These are phyloP conservation scores for Mormyrus hasselquistii DNA, from an alignment of 2,797 vertebrate species.

Conservation along the genomic window DNA sequence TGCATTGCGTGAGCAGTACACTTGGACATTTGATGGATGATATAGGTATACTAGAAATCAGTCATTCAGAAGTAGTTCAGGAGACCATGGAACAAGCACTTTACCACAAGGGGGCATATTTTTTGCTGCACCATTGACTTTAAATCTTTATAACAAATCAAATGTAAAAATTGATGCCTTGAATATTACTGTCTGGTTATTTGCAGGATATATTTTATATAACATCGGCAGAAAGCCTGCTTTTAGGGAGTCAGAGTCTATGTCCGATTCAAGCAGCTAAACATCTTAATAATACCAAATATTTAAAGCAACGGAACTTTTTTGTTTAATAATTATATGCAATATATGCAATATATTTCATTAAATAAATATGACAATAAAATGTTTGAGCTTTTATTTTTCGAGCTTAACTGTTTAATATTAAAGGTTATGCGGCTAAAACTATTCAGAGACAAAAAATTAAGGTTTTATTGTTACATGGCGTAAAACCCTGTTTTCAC, in stretches of 20 bases:
- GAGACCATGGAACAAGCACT: neutral
- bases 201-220: neutral
- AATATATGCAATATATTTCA: neutral
- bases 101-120: neutral
- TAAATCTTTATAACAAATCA: neutral
- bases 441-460: neutral
- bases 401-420: neutral
- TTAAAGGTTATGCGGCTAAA: neutral
- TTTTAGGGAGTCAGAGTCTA: neutral
- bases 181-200: neutral
- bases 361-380: neutral
- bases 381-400: neutral
- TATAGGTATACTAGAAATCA: neutral
- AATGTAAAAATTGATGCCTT: neutral
- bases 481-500: neutral
- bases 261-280: neutral
- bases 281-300: neutral
- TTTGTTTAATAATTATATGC: neutral
- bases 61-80: neutral
- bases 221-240: neutral
- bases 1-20: neutral
- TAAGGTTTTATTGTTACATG: neutral
- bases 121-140: neutral
- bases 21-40: neutral
- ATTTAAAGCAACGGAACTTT: neutral